Base-by-base conservation (phyloP, 2,888 invertebrate species). In the Idaea aversata region DNA sequence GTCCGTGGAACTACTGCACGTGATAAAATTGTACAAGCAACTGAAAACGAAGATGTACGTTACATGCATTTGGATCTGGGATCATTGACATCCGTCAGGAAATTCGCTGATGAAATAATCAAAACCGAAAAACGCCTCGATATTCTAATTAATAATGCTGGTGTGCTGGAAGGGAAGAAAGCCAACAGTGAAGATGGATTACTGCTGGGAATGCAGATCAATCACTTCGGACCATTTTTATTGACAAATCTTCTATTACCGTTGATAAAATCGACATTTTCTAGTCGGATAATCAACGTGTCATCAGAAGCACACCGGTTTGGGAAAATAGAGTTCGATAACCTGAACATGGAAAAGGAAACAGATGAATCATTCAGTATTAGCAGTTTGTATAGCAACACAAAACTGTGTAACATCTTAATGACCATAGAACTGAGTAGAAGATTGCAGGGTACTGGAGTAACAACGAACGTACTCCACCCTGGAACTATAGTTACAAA, bases 391-490 rank as follows among this genome's bases (percentile, higher is more conserved):
- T 96, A 95, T 61, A 96, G 74, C 38, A 94, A 95, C 0, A 95
- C 96, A 0, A 97, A 97, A 81, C 94, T 95, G 72, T 96, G 95
- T 61, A 96, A 97, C 76, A 94, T 97, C 69, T 94, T 95, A 65
- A 97, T 96, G 79, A 95, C 96, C 0, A 83, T 94, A 38, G 97
- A 97, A 85, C 85, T 97, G 69, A 95, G 95, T 4, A 92, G 94
- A 65, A 93, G 94, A 64, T 84, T 97, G 63, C 93, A 95, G 79
- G 95, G 95, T 4, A 94, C 95, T 1, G 94, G 94, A 25, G 95
- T 97, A 0, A 96, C 96, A 0, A 95, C 94, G 0, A 97, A 97
- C 81, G 95, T 95, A 76, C 88, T 97, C 64, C 97, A 97, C 88
- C 98, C 98, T 0, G 98, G 98, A 35, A 64, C 70, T 13, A 74